Percentiles rank a stretch among this genome's conserved stretches.
phyloP scores from a whole-genome alignment of 2,797 vertebrate species.

The Anas bahamensis region DNA sequence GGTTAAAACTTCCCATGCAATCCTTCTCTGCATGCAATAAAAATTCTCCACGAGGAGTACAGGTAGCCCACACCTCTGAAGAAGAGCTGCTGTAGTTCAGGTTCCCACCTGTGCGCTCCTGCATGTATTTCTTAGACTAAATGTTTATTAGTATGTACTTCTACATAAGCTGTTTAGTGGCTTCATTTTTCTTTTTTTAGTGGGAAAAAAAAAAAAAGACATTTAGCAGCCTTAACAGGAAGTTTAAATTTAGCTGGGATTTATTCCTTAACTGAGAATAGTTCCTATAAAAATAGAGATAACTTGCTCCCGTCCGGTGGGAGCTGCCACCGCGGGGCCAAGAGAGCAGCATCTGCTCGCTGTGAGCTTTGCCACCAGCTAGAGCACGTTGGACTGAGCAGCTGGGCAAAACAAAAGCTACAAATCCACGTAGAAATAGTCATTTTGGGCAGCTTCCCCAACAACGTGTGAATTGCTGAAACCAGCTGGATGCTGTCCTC shows the following conservation, averaged over 20 bases:
- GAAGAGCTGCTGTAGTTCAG: background rate
- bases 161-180: background rate
- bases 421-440: rapidly evolving
- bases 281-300: conserved; percentile 49
- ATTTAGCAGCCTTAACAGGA: conserved; percentile 33
- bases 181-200: background rate
- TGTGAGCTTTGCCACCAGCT: background rate
- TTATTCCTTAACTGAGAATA: conserved; percentile 14
- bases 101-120: background rate
- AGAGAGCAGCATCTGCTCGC: background rate
- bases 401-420: background rate
- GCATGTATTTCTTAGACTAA: background rate
- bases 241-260: conserved; percentile 65
- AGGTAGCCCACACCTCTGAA: background rate
- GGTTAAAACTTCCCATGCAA: background rate
- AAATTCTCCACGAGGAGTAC: background rate
- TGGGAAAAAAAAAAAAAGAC: background rate
- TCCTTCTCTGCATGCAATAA: background rate
- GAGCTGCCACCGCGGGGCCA: background rate
- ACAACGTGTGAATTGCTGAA: rapidly evolving
- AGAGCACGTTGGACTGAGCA: background rate
- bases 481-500: background rate
- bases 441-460: rapidly evolving
- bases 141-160: background rate
- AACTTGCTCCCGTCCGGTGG: background rate